phyloP scores from a whole-genome alignment of 2,113 vertebrate species.

The Felis catus region DNA sequence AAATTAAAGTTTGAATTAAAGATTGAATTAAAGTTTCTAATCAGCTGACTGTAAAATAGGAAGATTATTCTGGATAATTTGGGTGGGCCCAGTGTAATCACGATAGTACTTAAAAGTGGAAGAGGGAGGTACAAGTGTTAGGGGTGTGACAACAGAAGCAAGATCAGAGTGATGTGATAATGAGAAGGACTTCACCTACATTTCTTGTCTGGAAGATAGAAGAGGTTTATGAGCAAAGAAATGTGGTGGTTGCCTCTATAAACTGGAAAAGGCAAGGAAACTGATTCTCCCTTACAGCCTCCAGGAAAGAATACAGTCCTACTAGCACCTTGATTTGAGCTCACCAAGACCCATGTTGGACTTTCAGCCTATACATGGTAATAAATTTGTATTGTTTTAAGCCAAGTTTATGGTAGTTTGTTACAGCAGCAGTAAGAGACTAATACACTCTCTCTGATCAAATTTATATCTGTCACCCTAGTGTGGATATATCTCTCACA shows the following conservation, averaged over 20 bases:
- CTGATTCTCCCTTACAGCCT: not conserved
- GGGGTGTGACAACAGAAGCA: not conserved
- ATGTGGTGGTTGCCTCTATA: not conserved
- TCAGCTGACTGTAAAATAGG: not conserved
- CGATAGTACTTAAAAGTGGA: not conserved
- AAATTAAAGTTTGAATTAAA: not conserved
- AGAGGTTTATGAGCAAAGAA: not conserved
- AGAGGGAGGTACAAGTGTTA: not conserved
- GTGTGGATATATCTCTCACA: not conserved
- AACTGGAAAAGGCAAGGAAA: not conserved
- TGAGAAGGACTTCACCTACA: not conserved
- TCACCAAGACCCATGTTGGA: not conserved
- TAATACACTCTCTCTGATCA: not conserved
- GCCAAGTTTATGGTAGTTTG: not conserved
- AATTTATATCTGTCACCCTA: not conserved
- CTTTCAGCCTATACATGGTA: not conserved
- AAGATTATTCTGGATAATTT: not conserved
- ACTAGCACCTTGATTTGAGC: not conserved
- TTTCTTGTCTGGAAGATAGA: not conserved
- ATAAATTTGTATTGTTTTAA: not conserved
- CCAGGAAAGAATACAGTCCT: not conserved
- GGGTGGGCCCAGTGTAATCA: not conserved
- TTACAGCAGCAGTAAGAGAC: not conserved
- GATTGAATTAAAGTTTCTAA: not conserved
- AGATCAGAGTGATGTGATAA: not conserved